A percentile compares a stretch with the other conserved stretches of the same genome.
Evolutionary conservation across 2,888 invertebrate genomes (phyloP).

Genomic region (Protula sp.): DNA sequence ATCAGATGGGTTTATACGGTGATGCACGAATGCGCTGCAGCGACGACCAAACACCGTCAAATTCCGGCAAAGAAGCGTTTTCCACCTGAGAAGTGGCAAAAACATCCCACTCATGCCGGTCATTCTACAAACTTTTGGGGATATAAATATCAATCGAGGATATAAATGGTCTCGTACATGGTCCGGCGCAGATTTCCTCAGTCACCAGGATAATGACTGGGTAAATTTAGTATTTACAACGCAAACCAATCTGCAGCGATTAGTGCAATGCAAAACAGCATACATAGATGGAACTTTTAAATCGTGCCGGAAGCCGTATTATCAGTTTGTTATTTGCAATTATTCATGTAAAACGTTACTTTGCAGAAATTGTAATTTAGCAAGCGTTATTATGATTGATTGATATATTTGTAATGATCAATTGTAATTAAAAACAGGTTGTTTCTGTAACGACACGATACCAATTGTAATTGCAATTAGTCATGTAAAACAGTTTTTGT

Average conservation of each 20-base stretch:
- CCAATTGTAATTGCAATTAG: too few relatives aligned
- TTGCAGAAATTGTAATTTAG: too few relatives aligned
- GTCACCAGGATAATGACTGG: neutral
- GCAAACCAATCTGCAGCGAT: neutral
- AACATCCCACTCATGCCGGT: neutral
- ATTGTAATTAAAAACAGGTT: too few relatives aligned
- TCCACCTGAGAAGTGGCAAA: neutral
- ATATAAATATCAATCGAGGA: neutral
- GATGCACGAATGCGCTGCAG: neutral
- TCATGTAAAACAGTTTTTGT: too few relatives aligned
- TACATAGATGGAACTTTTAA: neutral
- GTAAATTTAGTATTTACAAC: neutral
- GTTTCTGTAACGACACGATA: too few relatives aligned
- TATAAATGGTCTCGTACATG: neutral
- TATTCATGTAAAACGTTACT: too few relatives aligned
- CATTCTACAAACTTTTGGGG: neutral
- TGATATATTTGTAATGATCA: too few relatives aligned
- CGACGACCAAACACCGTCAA: neutral
- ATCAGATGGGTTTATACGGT: neutral
- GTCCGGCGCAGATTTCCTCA: neutral
- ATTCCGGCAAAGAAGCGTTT: neutral
- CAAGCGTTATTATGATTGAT: too few relatives aligned
- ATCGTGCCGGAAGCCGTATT: neutral
- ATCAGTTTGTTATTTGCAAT: neutral
- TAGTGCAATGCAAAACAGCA: neutral